Conservation (phyloP, 1,140 invertebrate genomes). For the Ceratina japonica region DNA sequence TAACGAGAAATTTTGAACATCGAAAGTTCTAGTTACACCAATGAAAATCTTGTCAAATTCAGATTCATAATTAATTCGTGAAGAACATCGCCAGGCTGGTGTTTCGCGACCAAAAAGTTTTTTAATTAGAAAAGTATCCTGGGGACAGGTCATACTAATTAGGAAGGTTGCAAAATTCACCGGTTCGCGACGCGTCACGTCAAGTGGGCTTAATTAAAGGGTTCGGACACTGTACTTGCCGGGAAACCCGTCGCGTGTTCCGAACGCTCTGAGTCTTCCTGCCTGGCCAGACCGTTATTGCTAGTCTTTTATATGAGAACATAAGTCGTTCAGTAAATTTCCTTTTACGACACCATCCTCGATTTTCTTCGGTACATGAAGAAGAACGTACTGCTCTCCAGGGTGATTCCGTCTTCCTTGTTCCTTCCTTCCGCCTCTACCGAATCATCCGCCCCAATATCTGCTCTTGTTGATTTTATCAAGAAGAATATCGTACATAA, state of each 20-base stretch:
- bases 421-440: slow-evolving; percentile 9
- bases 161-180: slow-evolving; percentile 61
- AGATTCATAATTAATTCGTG: not conserved
- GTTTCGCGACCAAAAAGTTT: slow-evolving; percentile 57
- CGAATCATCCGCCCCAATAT: not conserved
- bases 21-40: too few relatives aligned
- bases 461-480: not conserved
- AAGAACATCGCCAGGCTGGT: slow-evolving; percentile 19
- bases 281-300: slow-evolving; percentile 36
- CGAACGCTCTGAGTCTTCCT: not conserved
- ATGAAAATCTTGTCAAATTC: not conserved
- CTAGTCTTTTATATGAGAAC: slow-evolving; percentile 31
- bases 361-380: slow-evolving; percentile 50
- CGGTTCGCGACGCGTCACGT: slow-evolving; percentile 21
- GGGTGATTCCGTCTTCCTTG: slow-evolving; percentile 43
- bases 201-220: slow-evolving; percentile 61
- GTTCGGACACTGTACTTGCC: slow-evolving; percentile 11
- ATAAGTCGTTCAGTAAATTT: slow-evolving; percentile 60
- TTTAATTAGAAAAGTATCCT: slow-evolving; percentile 64
- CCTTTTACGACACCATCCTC: slow-evolving; percentile 56
- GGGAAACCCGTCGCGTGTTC: slow-evolving; percentile 32
- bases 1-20: too few relatives aligned
- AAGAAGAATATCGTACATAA: not conserved
- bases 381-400: slow-evolving; percentile 43
- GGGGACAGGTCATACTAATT: slow-evolving; percentile 54